These are phyloP conservation scores for Micrastur ruficollis DNA, from an alignment of 2,797 vertebrate genomes.

Conservation along the genomic window DNA sequence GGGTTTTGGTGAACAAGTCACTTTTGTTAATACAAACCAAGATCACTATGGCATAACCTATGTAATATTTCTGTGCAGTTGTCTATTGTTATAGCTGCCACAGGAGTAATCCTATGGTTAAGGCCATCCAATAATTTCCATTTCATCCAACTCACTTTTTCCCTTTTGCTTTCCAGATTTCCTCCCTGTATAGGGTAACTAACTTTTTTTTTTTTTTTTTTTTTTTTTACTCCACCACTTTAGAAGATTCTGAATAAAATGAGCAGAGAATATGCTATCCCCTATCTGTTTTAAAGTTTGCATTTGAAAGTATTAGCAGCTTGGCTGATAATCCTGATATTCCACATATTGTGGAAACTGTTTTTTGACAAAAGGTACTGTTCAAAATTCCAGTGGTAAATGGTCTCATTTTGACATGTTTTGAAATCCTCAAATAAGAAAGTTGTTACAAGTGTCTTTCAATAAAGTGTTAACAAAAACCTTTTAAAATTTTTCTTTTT, in stretches of 20 bases:
- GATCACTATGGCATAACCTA: not conserved
- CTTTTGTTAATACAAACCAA: not conserved
- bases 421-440: not conserved
- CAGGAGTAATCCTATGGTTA: not conserved
- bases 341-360: not conserved
- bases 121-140: not conserved
- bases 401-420: not conserved
- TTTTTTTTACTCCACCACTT: too few relatives aligned
- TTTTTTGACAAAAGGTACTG: not conserved
- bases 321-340: not conserved
- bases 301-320: not conserved
- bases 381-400: not conserved
- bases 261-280: not conserved
- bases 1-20: not conserved
- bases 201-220: too few relatives aligned
- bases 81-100: not conserved
- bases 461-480: not conserved
- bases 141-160: not conserved
- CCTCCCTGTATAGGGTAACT: not conserved
- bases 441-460: not conserved
- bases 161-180: not conserved
- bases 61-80: not conserved
- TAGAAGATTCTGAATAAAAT: not conserved
- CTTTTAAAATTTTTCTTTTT: not conserved
- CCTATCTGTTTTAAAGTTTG: not conserved